Evolutionary conservation across 2,888 invertebrate genomes (phyloP), one percentile per base, ranked within the genome.

Genomic region (Drosophila paracracens): DNA sequence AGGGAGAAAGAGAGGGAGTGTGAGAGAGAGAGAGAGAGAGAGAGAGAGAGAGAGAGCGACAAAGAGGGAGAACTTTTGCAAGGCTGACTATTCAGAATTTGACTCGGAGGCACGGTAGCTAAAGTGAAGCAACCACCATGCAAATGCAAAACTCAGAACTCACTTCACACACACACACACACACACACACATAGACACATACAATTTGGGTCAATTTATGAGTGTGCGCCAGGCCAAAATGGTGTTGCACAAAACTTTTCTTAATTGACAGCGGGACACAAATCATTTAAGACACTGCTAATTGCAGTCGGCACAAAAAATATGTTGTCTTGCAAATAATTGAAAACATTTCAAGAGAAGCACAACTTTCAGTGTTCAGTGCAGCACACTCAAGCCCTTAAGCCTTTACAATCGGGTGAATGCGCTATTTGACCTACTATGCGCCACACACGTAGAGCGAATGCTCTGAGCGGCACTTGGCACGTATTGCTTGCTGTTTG

Each of bases 401-500:
- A 36, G 71, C 43, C 61, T 53, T 72, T 81, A 25, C 52, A 58
- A 33, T 50, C 67, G 82, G 88, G 67, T 83, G 89, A 83, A 87
- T 87, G 89, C 88, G 88, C 84, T 87, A 87, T 89, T 75, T 87
- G 88, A 89, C 83, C 83, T 70, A 79, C 70, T 64, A 48, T 33
- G 50, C 64, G 38, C 6, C 33, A 25, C 38, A 25, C 46, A 46
- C 46, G 21, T 46, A 25, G 46, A 25, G 46, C 16, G 38, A 38
- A 27, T 11, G 16, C 46, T 21, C 21, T 8, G 25, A 46, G 46
- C 16, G 13, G 36, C 51, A 67, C 68, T 67, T 40, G 65, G 40
- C 65, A 67, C 65, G 68, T 65, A 51, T 40, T 50, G 27, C 13
- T 58, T 16, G 51, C 8, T 6, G 3, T 50, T 27, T 25, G 50